phyloP scores from a whole-genome alignment of 2,888 invertebrate genomes.

The Ormyrus thymus region DNA sequence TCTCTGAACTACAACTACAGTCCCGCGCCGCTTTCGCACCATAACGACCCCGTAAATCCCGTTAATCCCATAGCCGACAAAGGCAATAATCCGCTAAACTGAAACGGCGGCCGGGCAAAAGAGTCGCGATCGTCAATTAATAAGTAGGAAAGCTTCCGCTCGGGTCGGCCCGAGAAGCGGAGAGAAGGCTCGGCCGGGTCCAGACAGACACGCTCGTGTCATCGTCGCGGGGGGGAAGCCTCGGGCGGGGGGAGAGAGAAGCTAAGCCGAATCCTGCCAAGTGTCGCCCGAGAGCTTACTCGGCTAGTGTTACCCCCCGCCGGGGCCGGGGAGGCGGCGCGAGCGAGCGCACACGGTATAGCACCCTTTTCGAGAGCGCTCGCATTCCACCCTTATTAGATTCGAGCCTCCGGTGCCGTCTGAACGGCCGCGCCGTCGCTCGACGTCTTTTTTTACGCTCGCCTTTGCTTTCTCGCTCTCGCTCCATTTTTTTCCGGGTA shows the following conservation, averaged over 20 bases:
- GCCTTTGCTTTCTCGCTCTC: background rate
- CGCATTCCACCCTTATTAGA: conserved; percentile 70
- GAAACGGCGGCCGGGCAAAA: too few relatives aligned
- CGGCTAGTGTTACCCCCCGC: conserved; percentile 72
- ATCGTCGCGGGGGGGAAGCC: conserved; percentile 27
- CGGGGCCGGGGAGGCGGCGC: conserved; percentile 40
- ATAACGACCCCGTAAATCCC: too few relatives aligned
- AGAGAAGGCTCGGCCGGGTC: conserved; percentile 60
- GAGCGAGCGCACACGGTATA: conserved; percentile 20
- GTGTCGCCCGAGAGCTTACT: conserved; percentile 71
- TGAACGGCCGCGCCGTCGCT: conserved; percentile 49
- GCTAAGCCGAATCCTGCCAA: conserved; percentile 73
- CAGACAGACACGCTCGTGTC: conserved; percentile 62
- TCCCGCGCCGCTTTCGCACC: too few relatives aligned
- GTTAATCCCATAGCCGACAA: too few relatives aligned
- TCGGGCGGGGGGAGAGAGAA: conserved; percentile 58
- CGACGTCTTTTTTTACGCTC: background rate
- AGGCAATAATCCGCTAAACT: too few relatives aligned
- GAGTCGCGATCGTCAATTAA: conserved; percentile 5
- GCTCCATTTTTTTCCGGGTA: too few relatives aligned
- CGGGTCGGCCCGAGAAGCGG: conserved; percentile 59
- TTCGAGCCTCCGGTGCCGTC: conserved; percentile 58
- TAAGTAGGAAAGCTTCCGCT: conserved; percentile 44
- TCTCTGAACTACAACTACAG: too few relatives aligned
- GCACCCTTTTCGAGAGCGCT: conserved; percentile 55